Evolutionary conservation across 2,888 invertebrate genomes (phyloP).

Genomic region (Aspidiotus destructor): DNA sequence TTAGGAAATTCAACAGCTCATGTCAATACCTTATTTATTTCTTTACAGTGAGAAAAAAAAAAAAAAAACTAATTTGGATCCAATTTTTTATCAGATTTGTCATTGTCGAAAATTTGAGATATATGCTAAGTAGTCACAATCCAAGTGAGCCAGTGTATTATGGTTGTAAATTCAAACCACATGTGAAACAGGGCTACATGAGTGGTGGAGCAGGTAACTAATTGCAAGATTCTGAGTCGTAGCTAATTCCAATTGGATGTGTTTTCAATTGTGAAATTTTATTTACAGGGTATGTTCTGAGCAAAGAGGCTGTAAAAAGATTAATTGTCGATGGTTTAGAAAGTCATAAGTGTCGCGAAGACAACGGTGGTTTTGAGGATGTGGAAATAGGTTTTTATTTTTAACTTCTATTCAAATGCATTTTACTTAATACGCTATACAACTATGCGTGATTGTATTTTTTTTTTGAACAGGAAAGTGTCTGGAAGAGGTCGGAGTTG

Average conservation of each 20-base stretch:
- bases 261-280: no score
- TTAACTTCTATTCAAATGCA: neutral
- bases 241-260: no score
- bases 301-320: slow-evolving; percentile 64
- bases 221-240: neutral
- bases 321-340: slow-evolving; percentile 68
- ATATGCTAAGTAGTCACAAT: slow-evolving; percentile 68
- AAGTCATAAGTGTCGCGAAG: slow-evolving; percentile 57
- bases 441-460: no score
- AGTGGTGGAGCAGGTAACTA: slow-evolving; percentile 63
- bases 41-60: no score
- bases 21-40: no score
- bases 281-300: slow-evolving; percentile 73
- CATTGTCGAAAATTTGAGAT: slow-evolving; percentile 89
- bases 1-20: no score
- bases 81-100: slow-evolving; percentile 59
- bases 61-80: neutral
- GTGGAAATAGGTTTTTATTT: slow-evolving; percentile 66
- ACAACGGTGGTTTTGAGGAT: slow-evolving; percentile 74
- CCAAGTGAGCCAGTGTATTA: slow-evolving; percentile 72
- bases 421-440: no score
- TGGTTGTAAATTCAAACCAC: slow-evolving; percentile 81
- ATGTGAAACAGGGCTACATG: slow-evolving; percentile 77
- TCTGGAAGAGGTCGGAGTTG: slow-evolving; percentile 71
- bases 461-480: slow-evolving; percentile 55